Evolutionary conservation across 2,797 vertebrate genomes (phyloP), one percentile per base, ranked within the genome.

Genomic region (Oreochromis mossambicus): DNA sequence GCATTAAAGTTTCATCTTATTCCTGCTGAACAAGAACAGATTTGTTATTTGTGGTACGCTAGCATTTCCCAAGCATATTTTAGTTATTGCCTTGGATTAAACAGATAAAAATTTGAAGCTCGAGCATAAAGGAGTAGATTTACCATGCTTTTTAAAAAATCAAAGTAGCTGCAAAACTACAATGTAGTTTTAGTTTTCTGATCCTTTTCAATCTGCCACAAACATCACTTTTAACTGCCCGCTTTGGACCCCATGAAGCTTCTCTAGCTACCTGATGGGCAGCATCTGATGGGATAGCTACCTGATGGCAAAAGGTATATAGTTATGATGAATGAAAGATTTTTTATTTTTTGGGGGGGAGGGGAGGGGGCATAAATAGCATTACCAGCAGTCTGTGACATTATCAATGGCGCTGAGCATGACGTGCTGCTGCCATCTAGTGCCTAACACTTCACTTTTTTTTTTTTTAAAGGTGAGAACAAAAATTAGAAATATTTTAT

Each of bases 391-490:
- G 7, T n/a, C 63, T 43, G 58, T 32, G 78, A 34, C 26, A 6
- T 14, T 10, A 11, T 38, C 7, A 1, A 14, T 12, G 50, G 43
- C 68, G 5, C 52, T 41, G 56, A 86, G n/a, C 8, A 36, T 89
- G 75, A 77, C 46, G 70, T 81, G 32, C 15, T 94, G 92, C 90
- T 95, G 94, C 95, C 96, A 96, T 89, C 96, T 96, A 94, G 90
- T 95, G 95, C 55, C 61, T 50, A 14, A 85, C 5, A 19, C 6
- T 19, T 73, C 9, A 83, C 76, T 26, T 26, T 26, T 26, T 4
- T 24, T 24, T 41, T 5, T 24, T 48, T 61, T 3, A 7, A 61
- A 56, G 8, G 9, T 10, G 7, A 26, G 15, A 9, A 17, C 17
- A 8, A 8, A 4, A 9, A 51, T 26, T 19, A 5, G 1, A 29